phyloP scores from a whole-genome alignment of 1,140 invertebrate species.

The Elymnias hypermnestra region DNA sequence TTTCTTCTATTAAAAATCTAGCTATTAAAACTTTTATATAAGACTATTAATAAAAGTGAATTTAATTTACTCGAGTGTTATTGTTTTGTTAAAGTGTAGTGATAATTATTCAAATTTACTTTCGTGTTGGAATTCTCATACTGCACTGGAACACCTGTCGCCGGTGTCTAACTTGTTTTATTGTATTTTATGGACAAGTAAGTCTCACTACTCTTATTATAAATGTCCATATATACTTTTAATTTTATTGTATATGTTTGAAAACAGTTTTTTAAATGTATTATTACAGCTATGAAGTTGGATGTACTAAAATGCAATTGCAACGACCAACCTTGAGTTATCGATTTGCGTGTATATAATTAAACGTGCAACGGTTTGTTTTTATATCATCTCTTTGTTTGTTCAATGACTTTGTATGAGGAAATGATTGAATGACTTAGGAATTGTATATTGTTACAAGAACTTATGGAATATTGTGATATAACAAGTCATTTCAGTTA shows the following conservation, averaged over 20 bases:
- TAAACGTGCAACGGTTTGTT: slow-evolving; percentile 1
- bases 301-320: slow-evolving; percentile 21
- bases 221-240: not conserved
- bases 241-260: no score
- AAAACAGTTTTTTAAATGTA: no score
- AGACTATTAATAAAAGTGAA: slow-evolving; percentile 2
- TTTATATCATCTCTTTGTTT: slow-evolving; percentile 10
- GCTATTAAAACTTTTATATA: no score
- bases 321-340: slow-evolving; percentile 50
- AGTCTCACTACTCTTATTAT: no score
- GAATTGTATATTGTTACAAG: no score
- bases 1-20: slow-evolving; percentile 11
- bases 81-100: slow-evolving; percentile 23
- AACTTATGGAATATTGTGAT: no score
- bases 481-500: no score
- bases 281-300: slow-evolving; percentile 2
- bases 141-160: slow-evolving; percentile 43
- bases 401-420: slow-evolving; percentile 6
- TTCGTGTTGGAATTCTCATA: slow-evolving; percentile 26
- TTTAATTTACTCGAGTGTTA: no score
- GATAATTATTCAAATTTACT: slow-evolving; percentile 25
- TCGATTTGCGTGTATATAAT: slow-evolving; percentile 44
- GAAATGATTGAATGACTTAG: not conserved
- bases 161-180: slow-evolving; percentile 39
- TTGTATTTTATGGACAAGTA: slow-evolving; percentile 8